Conservation (phyloP, 2,113 vertebrate genomes). For the Aspidoscelis tigris region DNA sequence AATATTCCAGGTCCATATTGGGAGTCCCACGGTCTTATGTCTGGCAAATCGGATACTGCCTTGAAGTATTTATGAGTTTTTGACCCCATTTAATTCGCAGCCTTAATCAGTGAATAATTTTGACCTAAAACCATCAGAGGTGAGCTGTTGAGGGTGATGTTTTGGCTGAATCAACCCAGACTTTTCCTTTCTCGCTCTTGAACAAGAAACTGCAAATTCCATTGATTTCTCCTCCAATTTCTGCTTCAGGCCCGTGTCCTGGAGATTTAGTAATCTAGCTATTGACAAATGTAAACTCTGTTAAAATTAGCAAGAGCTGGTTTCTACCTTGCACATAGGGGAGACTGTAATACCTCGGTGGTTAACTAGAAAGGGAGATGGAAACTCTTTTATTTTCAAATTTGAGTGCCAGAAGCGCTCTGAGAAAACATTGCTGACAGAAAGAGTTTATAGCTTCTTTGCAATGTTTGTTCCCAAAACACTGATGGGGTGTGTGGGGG, state of each 20-base stretch:
- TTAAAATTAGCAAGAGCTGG: slow-evolving; percentile 49
- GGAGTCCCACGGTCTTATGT: too few species aligned
- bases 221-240: slow-evolving; percentile 81
- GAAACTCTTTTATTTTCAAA: neutral
- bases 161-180: slow-evolving; percentile 56
- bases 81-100: too few species aligned
- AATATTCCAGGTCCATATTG: too few species aligned
- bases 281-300: slow-evolving; percentile 41
- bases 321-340: slow-evolving; percentile 14
- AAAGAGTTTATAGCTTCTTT: slow-evolving; percentile 29
- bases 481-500: neutral
- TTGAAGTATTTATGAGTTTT: too few species aligned
- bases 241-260: slow-evolving; percentile 54
- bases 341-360: slow-evolving; percentile 33
- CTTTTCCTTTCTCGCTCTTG: slow-evolving; percentile 59
- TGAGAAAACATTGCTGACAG: slow-evolving; percentile 21
- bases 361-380: slow-evolving; percentile 31
- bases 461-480: neutral
- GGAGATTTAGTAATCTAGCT: neutral
- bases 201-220: slow-evolving; percentile 66
- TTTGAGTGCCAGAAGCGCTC: slow-evolving; percentile 24
- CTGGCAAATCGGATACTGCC: too few species aligned
- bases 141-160: too few species aligned
- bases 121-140: too few species aligned
- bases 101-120: too few species aligned